Evolutionary conservation across 1,140 invertebrate genomes (phyloP).

Genomic region (Drosophila albomicans): DNA sequence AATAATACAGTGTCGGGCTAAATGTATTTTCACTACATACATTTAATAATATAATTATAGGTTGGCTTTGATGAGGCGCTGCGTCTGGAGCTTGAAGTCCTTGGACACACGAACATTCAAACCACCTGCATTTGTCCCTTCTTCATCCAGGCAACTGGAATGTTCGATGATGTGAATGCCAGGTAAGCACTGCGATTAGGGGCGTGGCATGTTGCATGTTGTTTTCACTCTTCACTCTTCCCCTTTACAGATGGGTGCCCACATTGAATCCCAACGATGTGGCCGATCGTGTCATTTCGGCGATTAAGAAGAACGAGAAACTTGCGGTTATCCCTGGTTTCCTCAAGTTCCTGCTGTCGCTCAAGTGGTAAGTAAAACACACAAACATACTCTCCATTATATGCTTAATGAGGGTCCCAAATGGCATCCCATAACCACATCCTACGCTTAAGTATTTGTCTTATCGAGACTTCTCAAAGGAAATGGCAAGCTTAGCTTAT

Average conservation of each 20-base stretch:
- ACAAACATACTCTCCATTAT: slow-evolving; percentile 38
- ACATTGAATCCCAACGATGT: slow-evolving; percentile 94
- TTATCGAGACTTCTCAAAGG: background rate
- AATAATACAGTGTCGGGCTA: slow-evolving; percentile 30
- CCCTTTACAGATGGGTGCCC: slow-evolving; percentile 89
- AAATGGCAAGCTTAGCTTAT: background rate
- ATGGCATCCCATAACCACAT: slow-evolving; percentile 9
- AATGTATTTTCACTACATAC: slow-evolving; percentile 19
- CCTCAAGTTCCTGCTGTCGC: slow-evolving; percentile 87
- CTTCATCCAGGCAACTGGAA: slow-evolving; percentile 96
- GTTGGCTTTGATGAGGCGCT: slow-evolving; percentile 95
- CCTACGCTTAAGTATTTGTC: background rate
- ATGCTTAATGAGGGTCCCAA: slow-evolving; percentile 17
- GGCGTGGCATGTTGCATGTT: background rate
- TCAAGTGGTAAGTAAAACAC: slow-evolving; percentile 88
- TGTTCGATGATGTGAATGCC: slow-evolving; percentile 95
- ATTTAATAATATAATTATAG: slow-evolving; percentile 63
- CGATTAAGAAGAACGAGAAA: slow-evolving; percentile 92
- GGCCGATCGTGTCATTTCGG: slow-evolving; percentile 92
- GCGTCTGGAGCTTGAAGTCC: slow-evolving; percentile 89
- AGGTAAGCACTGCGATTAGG: slow-evolving; percentile 87
- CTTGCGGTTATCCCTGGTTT: slow-evolving; percentile 92
- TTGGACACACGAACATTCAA: slow-evolving; percentile 90
- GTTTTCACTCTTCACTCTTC: slow-evolving; percentile 25
- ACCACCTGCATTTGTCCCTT: slow-evolving; percentile 97